Evolutionary conservation across 2,113 vertebrate species (phyloP).

Genomic region (Tricholaema leucomelas): DNA sequence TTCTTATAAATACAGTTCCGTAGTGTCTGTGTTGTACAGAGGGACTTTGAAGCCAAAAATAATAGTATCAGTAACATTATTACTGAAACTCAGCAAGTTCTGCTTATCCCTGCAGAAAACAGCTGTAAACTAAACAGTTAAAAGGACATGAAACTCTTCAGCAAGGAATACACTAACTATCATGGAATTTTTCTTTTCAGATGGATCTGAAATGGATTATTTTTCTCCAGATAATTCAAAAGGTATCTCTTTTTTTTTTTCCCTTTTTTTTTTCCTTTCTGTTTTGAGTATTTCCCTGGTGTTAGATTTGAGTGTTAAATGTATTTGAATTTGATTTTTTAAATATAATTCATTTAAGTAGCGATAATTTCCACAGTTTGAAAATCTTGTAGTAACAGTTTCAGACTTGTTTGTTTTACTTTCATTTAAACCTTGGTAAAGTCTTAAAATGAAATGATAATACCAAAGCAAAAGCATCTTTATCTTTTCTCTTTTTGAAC

Average conservation of each 20-base stretch:
- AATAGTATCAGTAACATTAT: neutral
- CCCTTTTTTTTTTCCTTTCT: neutral
- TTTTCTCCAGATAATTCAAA: conserved; percentile 89
- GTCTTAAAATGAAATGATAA: neutral
- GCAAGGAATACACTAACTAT: neutral
- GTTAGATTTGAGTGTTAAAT: neutral
- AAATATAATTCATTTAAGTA: neutral
- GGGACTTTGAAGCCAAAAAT: neutral
- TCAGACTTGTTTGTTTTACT: neutral
- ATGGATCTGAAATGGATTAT: conserved; percentile 86
- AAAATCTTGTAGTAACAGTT: neutral
- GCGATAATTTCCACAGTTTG: neutral
- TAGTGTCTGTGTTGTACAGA: neutral
- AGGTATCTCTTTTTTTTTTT: conserved; percentile 74
- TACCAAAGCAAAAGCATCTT: neutral
- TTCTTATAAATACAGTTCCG: neutral
- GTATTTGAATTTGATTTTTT: neutral
- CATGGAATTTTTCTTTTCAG: conserved; percentile 67
- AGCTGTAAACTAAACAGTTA: neutral
- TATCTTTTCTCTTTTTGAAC: neutral
- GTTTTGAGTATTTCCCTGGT: neutral
- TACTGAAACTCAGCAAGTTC: neutral
- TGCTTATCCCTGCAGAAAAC: neutral
- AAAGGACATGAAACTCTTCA: neutral
- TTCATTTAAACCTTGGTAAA: neutral